Conservation (phyloP, 2,888 invertebrate genomes). For the Lamellibrachia columna region DNA sequence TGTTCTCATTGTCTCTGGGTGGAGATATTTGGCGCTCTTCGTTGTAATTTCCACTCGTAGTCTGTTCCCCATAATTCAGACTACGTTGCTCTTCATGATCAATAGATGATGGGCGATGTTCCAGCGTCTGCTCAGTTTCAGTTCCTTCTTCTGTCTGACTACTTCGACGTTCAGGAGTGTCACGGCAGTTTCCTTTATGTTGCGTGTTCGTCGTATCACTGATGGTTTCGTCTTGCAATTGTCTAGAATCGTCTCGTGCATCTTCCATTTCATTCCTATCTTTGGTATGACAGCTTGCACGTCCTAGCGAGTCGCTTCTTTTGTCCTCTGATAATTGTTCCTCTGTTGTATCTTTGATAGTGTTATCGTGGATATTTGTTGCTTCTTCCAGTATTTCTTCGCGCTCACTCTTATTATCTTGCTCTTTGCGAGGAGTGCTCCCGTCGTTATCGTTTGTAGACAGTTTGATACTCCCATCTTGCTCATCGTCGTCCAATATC, state of each 20-base stretch:
- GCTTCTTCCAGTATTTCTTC: neutral
- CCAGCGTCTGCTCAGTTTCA: neutral
- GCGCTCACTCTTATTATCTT: neutral
- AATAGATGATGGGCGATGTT: neutral
- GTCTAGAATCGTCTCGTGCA: neutral
- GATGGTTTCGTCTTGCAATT: neutral
- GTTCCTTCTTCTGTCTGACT: neutral
- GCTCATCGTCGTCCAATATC: neutral
- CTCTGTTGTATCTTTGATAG: too few species aligned
- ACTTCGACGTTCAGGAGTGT: neutral
- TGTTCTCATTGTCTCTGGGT: neutral
- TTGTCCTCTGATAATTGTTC: too few species aligned
- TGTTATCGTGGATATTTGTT: neutral
- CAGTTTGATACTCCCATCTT: neutral
- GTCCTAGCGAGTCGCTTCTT: too few species aligned
- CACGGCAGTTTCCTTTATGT: neutral
- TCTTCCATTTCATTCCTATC: neutral
- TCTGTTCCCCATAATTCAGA: neutral
- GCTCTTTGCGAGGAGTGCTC: neutral
- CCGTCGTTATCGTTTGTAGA: neutral
- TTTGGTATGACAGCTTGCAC: too few species aligned
- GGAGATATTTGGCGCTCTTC: neutral
- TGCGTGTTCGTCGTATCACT: neutral
- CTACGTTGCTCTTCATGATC: neutral
- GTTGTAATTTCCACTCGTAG: neutral